phyloP scores from a whole-genome alignment of 2,888 invertebrate genomes.

The Orthonychiurus folsomi region DNA sequence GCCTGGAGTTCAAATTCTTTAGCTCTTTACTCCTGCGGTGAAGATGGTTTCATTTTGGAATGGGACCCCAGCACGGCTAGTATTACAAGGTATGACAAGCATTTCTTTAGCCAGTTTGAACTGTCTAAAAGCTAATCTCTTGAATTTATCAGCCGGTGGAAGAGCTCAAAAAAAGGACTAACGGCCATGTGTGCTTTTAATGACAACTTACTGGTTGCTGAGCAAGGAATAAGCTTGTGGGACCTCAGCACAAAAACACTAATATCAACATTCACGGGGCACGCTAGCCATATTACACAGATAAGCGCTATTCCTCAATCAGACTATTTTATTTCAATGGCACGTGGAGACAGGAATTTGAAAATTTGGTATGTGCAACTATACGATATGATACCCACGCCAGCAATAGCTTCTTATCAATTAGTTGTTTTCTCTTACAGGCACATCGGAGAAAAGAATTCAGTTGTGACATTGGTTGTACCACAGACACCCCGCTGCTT shows the following conservation, averaged over 20 bases:
- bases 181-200: slow-evolving; percentile 54
- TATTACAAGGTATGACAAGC: slow-evolving; percentile 8
- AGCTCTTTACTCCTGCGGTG: slow-evolving; percentile 52
- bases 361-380: slow-evolving; percentile 42
- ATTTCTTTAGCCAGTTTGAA: too few relatives aligned
- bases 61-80: slow-evolving; percentile 44
- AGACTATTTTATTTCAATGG: slow-evolving; percentile 42
- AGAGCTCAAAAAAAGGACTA: slow-evolving; percentile 54
- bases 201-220: slow-evolving; percentile 44
- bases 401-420: too few relatives aligned
- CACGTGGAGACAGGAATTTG: slow-evolving; percentile 41
- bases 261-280: slow-evolving; percentile 57
- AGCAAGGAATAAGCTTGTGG: slow-evolving; percentile 55
- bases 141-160: slow-evolving; percentile 63
- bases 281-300: slow-evolving; percentile 51
- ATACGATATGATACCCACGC: too few relatives aligned
- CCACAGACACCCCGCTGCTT: slow-evolving; percentile 37
- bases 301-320: slow-evolving; percentile 31
- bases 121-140: too few relatives aligned
- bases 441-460: slow-evolving; percentile 31
- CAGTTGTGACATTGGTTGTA: slow-evolving; percentile 40
- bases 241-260: slow-evolving; percentile 53
- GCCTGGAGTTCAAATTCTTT: slow-evolving; percentile 51
- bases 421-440: slow-evolving; percentile 29
- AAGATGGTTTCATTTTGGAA: slow-evolving; percentile 47